A percentile compares a stretch with the other conserved stretches of the same genome.
Conservation (phyloP, 2,888 invertebrate genomes). For the Drosophila macrospina region DNA sequence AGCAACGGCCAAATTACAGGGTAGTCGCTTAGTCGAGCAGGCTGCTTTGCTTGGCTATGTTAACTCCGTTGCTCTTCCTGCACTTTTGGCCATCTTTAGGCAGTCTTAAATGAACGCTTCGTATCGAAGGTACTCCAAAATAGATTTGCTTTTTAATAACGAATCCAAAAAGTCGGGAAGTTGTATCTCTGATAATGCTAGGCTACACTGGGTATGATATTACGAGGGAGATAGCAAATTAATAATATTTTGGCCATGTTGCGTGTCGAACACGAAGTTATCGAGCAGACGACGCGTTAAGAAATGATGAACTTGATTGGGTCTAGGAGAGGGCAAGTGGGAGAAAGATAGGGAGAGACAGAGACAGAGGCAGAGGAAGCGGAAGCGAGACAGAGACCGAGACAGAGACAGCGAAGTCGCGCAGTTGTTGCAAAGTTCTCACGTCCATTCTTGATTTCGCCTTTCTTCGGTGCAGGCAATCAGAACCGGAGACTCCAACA, state of each 20-base stretch:
- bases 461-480: slow-evolving; percentile 3
- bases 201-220: not conserved
- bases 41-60: not conserved
- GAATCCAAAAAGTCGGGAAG: not conserved
- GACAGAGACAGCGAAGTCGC: not conserved
- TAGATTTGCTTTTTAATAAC: not conserved
- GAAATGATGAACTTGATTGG: not conserved
- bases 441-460: not conserved
- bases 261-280: slow-evolving; percentile 2
- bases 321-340: too few species aligned
- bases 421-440: not conserved
- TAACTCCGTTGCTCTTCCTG: not conserved
- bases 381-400: too few species aligned
- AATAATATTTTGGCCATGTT: slow-evolving; percentile 2
- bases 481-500: not conserved
- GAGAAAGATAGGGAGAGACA: too few species aligned
- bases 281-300: not conserved
- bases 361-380: not conserved
- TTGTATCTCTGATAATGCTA: too few species aligned
- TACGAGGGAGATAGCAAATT: slow-evolving; percentile 17
- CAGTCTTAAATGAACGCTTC: not conserved
- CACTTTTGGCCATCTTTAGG: not conserved
- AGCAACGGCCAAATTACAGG: not conserved
- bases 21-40: not conserved
- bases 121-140: not conserved